These are phyloP conservation scores for Suncus etruscus DNA, from an alignment of 2,113 vertebrate genomes.

Conservation along the genomic window DNA sequence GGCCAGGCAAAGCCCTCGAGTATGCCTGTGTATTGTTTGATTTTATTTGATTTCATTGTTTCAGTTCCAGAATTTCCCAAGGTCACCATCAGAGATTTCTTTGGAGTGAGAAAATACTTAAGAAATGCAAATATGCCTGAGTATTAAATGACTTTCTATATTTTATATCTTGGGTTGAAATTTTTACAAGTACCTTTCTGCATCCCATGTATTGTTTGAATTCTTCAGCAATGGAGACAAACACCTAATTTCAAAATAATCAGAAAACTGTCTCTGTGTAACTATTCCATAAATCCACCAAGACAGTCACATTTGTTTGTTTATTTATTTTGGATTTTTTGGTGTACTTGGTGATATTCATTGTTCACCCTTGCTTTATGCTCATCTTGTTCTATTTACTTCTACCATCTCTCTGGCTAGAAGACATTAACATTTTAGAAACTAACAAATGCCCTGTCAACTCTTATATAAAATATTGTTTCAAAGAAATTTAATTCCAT, in stretches of 20 bases:
- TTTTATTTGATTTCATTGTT: constrained; percentile 32
- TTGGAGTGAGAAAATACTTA: neutral
- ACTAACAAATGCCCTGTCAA: neutral
- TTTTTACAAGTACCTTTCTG: constrained; percentile 50
- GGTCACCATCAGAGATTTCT: neutral
- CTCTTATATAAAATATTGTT: constrained; percentile 31
- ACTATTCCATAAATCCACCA: neutral
- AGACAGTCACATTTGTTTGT: neutral
- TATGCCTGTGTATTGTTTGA: too few species aligned
- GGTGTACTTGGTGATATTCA: too few species aligned
- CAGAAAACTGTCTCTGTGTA: neutral
- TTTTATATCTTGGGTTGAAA: constrained; percentile 37
- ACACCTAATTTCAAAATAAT: constrained; percentile 40
- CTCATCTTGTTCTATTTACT: too few species aligned
- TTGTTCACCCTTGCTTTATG: too few species aligned
- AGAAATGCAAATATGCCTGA: constrained; percentile 43
- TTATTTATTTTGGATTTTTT: neutral
- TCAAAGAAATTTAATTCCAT: neutral
- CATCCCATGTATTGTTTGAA: neutral
- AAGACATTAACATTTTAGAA: neutral
- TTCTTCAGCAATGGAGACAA: neutral
- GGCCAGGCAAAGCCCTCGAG: too few species aligned
- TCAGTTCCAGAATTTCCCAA: neutral
- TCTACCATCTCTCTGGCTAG: too few species aligned
- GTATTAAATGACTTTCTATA: constrained; percentile 31